Evolutionary conservation across 2,888 invertebrate species (phyloP).

Genomic region (Synergus umbraculus): DNA sequence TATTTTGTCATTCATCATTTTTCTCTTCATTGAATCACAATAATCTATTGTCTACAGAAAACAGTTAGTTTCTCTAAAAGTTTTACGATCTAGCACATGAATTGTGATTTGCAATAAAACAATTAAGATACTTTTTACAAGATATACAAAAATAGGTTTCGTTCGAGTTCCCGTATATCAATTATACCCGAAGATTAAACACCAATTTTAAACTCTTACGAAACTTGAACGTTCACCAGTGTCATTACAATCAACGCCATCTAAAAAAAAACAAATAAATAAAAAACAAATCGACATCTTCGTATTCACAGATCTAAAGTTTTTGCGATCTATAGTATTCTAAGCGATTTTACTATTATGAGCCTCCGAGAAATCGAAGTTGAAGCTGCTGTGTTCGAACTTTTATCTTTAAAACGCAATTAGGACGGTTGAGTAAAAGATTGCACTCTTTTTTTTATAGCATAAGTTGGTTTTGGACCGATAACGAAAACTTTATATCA

Average conservation of each 20-base stretch:
- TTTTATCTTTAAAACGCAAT: conserved; percentile 4
- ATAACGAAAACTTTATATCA: neutral
- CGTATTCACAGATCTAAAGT: conserved; percentile 4
- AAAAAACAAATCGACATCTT: neutral
- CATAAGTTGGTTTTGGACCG: neutral
- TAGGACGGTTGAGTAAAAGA: conserved; percentile 37
- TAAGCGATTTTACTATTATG: neutral
- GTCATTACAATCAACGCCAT: conserved; percentile 5
- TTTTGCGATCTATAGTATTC: neutral
- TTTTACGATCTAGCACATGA: conserved; percentile 5
- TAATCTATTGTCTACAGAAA: neutral
- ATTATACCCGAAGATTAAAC: conserved; percentile 16
- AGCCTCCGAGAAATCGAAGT: neutral
- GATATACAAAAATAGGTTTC: conserved; percentile 64
- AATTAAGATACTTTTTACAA: conserved; percentile 63
- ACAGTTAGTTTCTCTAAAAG: neutral
- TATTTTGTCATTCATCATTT: neutral
- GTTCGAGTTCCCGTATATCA: conserved; percentile 13
- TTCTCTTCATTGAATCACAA: no score
- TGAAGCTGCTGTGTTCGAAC: conserved; percentile 5
- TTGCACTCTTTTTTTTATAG: conserved; percentile 26
- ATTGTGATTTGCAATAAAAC: conserved; percentile 15
- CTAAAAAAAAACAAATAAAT: conserved; percentile 4
- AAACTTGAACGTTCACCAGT: conserved; percentile 20
- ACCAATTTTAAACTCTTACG: neutral